Conservation (phyloP, 2,797 vertebrate species). For the Onychomys arenicola region DNA sequence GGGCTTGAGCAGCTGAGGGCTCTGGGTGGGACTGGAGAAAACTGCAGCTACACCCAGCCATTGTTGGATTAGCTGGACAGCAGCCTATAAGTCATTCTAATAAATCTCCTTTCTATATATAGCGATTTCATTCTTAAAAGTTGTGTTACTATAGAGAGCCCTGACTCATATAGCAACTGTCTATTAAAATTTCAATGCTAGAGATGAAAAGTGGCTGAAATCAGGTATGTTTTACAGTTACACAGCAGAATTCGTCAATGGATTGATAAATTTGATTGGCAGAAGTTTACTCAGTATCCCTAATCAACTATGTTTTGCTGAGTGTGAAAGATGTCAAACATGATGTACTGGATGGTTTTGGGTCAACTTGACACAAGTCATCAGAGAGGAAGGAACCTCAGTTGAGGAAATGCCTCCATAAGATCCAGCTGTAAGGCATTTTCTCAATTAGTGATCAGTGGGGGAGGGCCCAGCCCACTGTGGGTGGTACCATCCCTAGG, state of each 20-base stretch:
- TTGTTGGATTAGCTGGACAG: background rate
- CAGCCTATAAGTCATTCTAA: background rate
- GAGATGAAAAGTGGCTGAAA: background rate
- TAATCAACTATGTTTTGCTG: background rate
- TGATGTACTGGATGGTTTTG: background rate
- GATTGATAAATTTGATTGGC: background rate
- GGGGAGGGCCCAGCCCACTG: background rate
- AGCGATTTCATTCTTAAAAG: background rate
- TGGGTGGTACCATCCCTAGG: background rate
- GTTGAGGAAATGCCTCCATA: background rate
- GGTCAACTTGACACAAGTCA: background rate
- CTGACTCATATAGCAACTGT: background rate
- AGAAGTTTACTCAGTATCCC: background rate
- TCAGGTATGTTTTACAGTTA: background rate
- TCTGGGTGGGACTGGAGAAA: no score
- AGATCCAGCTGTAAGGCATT: background rate
- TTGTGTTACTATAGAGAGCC: background rate
- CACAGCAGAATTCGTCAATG: background rate
- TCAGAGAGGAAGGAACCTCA: background rate
- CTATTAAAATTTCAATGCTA: background rate
- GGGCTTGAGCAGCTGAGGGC: no score
- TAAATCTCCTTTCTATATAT: background rate
- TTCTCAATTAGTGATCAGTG: background rate
- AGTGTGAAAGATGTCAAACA: background rate
- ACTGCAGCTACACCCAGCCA: background rate